Evolutionary conservation across 92 coral and sea anemone genomes (phyloP), one percentile per base, ranked within the genome.

Genomic region (Desmophyllum pertusum): DNA sequence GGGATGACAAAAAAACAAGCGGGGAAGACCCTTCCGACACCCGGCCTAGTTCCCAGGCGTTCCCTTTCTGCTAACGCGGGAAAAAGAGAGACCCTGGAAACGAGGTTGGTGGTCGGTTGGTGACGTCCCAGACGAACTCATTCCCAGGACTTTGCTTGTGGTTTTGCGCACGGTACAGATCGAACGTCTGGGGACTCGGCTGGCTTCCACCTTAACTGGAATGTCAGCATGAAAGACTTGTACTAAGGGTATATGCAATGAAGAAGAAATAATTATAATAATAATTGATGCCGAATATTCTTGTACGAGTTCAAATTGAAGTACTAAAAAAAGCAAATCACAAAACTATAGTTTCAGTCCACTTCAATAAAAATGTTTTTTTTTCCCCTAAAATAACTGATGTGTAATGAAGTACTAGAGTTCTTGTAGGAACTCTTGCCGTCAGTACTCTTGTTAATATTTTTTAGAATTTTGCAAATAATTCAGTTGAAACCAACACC

Each of bases 391-490:
- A 48, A 48, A 48, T 11, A 48, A 13, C 19, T 48, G 53, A 13
- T 48, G 53, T 48, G 21, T 48, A 13, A 43, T 14, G 10, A 43
- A 43, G 10, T 43, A 30, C 38, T 2, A 63, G 36, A 63, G 18
- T 64, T 64, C 2, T 41, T 31, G 11, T 59, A 6, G 52, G 21
- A 37, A 40, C 7, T 41, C 29, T 1, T 3, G 41, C 3, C 25
- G 2, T 25, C 61, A 18, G 15, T 77, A 37, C 13, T 52, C 25
- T 37, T 21, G 51, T 53, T 17, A 35, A 15, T 76, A 59, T 77
- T 77, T 59, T 73, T 53, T 35, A n/a, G 40, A 53, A 57, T 23
- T 40, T 37, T 77, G 51, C 13, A 59, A 77, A 17, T 59, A 73
- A 66, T 18, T 66, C n/a, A n/a, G 5, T 66, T 66, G 38, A 30